Percentiles rank a stretch among this genome's conserved stretches.
These are phyloP conservation scores for Oryzias dopingdopingensis DNA, from an alignment of 2,797 vertebrate genomes.

Conservation along the genomic window DNA sequence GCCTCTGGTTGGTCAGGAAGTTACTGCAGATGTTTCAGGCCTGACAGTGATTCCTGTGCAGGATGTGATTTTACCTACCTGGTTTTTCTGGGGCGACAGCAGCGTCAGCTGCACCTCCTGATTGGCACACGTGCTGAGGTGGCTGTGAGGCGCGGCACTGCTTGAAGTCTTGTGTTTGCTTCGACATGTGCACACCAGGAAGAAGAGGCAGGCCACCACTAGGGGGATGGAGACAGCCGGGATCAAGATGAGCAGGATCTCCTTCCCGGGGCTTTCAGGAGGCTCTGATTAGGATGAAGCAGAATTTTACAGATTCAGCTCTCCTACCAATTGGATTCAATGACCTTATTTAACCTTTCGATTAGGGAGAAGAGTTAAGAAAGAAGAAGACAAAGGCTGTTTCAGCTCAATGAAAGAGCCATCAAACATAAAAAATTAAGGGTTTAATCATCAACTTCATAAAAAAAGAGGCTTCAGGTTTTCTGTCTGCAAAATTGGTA, in stretches of 20 bases:
- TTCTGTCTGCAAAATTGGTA: no score
- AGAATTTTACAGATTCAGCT: background rate
- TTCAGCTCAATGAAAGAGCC: no score
- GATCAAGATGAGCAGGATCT: slow-evolving; percentile 93
- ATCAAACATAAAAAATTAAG: no score
- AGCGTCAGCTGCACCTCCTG: slow-evolving; percentile 94
- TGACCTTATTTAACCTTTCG: no score
- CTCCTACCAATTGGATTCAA: background rate
- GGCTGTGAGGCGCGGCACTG: slow-evolving; percentile 83
- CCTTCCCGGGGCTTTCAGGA: slow-evolving; percentile 87
- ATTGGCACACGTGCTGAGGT: slow-evolving; percentile 84
- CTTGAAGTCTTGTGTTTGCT: slow-evolving; percentile 90
- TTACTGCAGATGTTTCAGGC: background rate
- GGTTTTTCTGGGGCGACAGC: slow-evolving; percentile 88
- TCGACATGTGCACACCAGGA: slow-evolving; percentile 93
- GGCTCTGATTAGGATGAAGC: slow-evolving; percentile 72
- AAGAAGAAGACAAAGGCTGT: no score
- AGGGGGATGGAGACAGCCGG: slow-evolving; percentile 92
- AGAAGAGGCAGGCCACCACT: slow-evolving; percentile 94
- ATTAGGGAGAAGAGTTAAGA: no score
- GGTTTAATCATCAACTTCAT: no score
- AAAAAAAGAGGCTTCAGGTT: no score
- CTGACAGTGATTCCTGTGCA: background rate
- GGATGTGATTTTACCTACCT: slow-evolving; percentile 71
- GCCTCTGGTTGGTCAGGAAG: background rate